These are phyloP conservation scores for Glyptemys insculpta DNA, from an alignment of 2,797 vertebrate species.

Conservation along the genomic window DNA sequence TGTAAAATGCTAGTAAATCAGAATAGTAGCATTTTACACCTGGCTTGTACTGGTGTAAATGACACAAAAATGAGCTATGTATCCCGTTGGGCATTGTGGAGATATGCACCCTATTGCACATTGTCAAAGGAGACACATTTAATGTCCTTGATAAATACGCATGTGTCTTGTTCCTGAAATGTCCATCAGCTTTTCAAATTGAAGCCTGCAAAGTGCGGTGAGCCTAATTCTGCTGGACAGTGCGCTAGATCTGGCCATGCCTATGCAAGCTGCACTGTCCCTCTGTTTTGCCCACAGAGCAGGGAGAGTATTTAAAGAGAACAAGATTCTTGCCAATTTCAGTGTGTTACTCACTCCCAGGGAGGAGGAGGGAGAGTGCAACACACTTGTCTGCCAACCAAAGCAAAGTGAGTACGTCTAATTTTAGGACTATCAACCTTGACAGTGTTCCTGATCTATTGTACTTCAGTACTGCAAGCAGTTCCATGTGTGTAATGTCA, in stretches of 20 bases:
- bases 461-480: rapidly evolving
- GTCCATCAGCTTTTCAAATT: neutral
- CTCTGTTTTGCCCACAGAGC: neutral
- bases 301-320: conserved; percentile 2
- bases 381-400: neutral
- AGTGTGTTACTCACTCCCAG: neutral
- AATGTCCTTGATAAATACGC: neutral
- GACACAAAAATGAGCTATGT: neutral
- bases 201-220: rapidly evolving
- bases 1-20: neutral
- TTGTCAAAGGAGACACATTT: conserved; percentile 30
- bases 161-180: conserved; percentile 33
- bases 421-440: neutral
- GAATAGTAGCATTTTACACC: neutral
- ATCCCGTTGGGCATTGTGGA: neutral
- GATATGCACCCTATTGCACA: neutral
- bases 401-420: neutral
- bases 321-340: neutral
- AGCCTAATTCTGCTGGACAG: rapidly evolving
- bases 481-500: neutral
- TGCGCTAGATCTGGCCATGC: neutral
- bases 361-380: neutral
- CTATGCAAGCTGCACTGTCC: neutral
- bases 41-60: conserved; percentile 8
- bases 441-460: neutral